Evolutionary conservation across 2,797 vertebrate species (phyloP), one percentile per base, ranked within the genome.

Genomic region (Muraenolepis orangiensis): DNA sequence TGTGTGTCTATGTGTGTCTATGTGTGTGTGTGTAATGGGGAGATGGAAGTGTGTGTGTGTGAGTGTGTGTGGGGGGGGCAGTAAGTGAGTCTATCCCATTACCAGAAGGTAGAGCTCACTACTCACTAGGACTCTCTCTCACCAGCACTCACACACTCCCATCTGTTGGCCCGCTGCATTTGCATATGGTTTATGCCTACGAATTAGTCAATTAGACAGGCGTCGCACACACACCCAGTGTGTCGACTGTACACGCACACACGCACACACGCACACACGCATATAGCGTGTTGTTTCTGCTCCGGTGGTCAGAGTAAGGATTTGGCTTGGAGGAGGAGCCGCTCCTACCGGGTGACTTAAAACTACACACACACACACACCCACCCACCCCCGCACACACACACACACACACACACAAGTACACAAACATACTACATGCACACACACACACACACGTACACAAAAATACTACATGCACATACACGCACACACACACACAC

Each of bases 311-410:
- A 74, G 80, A 87, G 86, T 86, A 83, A 82, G 86, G 82, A 86
- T 89, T 90, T 86, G 80, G 79, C 88, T 85, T 85, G 81, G 82
- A 78, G 80, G 72, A 6, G 79, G 82, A 80, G 75, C 83, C 76
- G 79, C 81, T 86, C 74, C 81, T 81, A 18, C 66, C 16, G 2
- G 81, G 77, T 82, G 81, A 83, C 80, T 87, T 81, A 84, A 86
- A 83, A 80, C 75, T 68, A 40, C 76, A 31, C 23, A 20, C 75
- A 28, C 66, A 13, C 28, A 68, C 66, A 68, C 66, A 31, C 66
- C 30, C 66, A 68, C 66, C 6, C 66, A 67, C 32, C 23, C 31
- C 26, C 75, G 68, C 61, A 74, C 74, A 72, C 57, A 72, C 66
- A 36, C 31, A 72, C 78, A 76, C 36, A 70, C 66, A 70, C 73